These are phyloP conservation scores for Plebejus anna DNA, from an alignment of 2,888 invertebrate genomes.

Conservation along the genomic window DNA sequence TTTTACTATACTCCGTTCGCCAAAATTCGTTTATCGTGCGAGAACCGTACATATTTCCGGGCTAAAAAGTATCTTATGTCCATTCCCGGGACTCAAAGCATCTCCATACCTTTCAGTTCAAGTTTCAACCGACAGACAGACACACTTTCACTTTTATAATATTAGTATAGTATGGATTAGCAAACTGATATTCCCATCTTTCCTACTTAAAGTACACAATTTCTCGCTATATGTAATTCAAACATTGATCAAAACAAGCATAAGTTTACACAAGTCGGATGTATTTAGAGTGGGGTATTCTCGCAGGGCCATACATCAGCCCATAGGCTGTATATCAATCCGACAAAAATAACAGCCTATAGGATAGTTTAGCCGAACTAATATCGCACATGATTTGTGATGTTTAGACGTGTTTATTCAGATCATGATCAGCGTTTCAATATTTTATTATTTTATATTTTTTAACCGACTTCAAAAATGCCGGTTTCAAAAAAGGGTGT, in stretches of 20 bases:
- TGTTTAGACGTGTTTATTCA: constrained; percentile 16
- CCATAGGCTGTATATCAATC: constrained; percentile 67
- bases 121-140: too few species aligned
- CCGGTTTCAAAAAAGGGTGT: background rate
- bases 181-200: too few species aligned
- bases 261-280: constrained; percentile 12
- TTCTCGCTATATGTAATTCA: background rate
- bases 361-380: constrained; percentile 62
- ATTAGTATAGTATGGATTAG: too few species aligned
- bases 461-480: background rate
- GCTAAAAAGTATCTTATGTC: too few species aligned
- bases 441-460: background rate
- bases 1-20: too few species aligned
- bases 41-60: too few species aligned
- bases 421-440: background rate
- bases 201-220: background rate
- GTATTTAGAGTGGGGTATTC: constrained; percentile 54
- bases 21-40: too few species aligned
- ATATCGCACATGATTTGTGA: constrained; percentile 33
- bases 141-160: too few species aligned
- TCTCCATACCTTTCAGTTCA: too few species aligned
- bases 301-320: constrained; percentile 67
- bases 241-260: background rate
- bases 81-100: too few species aligned
- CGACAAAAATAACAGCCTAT: constrained; percentile 55